These are phyloP conservation scores for Manacus vitellinus DNA, from an alignment of 2,113 vertebrate species.

Conservation along the genomic window DNA sequence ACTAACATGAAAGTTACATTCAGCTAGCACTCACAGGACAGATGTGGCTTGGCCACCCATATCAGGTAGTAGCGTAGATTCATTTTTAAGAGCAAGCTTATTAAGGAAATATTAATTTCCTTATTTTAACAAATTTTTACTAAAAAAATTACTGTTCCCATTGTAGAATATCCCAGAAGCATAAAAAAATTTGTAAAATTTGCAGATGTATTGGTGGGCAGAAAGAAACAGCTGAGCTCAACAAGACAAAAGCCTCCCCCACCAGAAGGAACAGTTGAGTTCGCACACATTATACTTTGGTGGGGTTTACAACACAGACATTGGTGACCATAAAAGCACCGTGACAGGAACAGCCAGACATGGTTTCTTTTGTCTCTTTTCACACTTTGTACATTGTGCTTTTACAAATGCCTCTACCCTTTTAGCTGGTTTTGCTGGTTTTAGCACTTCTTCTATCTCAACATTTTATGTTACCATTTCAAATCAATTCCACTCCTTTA, in stretches of 20 bases:
- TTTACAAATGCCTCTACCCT: background rate
- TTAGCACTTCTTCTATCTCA: slow-evolving; percentile 18
- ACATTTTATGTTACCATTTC: background rate
- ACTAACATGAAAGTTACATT: background rate
- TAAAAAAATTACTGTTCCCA: background rate
- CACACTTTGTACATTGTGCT: background rate
- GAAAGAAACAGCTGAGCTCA: background rate
- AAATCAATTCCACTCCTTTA: background rate
- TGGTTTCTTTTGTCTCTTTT: slow-evolving; percentile 20
- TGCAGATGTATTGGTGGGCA: background rate
- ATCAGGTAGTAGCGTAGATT: background rate
- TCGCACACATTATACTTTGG: background rate
- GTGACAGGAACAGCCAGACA: background rate
- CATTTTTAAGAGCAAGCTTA: background rate
- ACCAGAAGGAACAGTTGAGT: accelerated
- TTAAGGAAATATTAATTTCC: background rate
- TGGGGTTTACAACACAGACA: accelerated
- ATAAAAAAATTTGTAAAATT: background rate
- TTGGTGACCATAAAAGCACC: background rate
- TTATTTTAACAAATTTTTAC: background rate
- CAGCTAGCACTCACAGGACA: background rate
- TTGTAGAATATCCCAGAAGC: background rate
- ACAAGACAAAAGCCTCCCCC: background rate
- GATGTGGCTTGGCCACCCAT: background rate
- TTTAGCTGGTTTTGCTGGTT: background rate